phyloP scores from a whole-genome alignment of 2,113 vertebrate genomes.

The Rhegmatorhina hoffmannsi region DNA sequence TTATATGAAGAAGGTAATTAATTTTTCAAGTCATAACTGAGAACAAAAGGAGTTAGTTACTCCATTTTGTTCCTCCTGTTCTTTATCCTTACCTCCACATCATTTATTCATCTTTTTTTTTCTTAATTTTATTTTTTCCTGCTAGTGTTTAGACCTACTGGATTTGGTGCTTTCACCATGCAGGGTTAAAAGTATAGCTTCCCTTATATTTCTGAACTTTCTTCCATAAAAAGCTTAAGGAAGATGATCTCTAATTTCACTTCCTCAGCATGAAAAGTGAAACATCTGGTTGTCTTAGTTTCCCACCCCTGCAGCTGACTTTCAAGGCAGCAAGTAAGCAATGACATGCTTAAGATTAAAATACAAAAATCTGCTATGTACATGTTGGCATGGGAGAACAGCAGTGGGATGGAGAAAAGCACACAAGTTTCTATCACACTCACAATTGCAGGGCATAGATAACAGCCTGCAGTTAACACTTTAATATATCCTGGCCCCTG shows the following conservation, averaged over 20 bases:
- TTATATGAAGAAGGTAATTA: neutral
- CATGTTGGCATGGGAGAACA: constrained; percentile 10
- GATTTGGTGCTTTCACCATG: neutral
- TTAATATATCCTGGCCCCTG: neutral
- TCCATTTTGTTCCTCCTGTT: neutral
- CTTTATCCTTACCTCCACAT: neutral
- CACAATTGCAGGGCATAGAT: constrained; percentile 26
- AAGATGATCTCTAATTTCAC: constrained; percentile 61
- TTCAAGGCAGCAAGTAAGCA: constrained; percentile 20
- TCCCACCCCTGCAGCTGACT: constrained; percentile 46
- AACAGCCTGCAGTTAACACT: constrained; percentile 30
- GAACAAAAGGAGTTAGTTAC: neutral
- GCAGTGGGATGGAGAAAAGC: neutral
- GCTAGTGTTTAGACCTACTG: neutral
- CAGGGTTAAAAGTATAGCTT: neutral
- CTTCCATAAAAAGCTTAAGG: constrained; percentile 37
- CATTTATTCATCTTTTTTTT: accelerated
- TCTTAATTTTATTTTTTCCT: neutral
- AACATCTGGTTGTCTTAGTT: constrained; percentile 57
- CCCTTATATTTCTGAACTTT: constrained; percentile 24
- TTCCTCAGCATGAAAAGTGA: constrained; percentile 60
- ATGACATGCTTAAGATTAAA: constrained; percentile 34
- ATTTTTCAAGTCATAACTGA: neutral
- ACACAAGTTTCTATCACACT: constrained; percentile 17
- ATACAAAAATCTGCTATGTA: neutral